Base-by-base conservation (phyloP, 2,888 invertebrate genomes). In the Rambutsinella grinnellia region DNA sequence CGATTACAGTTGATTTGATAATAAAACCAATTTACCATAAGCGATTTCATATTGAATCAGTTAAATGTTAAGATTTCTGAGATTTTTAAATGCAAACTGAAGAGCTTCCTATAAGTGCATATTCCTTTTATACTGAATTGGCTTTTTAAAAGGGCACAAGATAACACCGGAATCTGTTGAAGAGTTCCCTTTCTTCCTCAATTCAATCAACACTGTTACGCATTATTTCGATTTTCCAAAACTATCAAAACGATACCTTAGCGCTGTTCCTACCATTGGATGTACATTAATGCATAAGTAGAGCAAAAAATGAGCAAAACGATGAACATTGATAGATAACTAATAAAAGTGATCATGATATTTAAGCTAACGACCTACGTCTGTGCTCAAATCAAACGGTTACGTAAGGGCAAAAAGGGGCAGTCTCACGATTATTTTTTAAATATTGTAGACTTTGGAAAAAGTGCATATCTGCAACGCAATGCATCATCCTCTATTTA, bases 91-190 rank as follows among this genome's bases (percentile, higher is more conserved):
- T 67, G 8, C 26, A 21, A 46, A 74, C 66, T 74, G 60, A 60
- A 58, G 54, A 26, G 24, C 58, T n/a, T 23, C 51, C 26, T 3
- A n/a, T 6, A 28, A 54, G 21, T 15, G 5, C 46, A 66, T 67
- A 60, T 61, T 17, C 27, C 74, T 74, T 74, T 74, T 74, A 74
- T 74, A 72, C 58, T 63, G 56, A 65, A 58, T 36, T 10, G 24
- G 27, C 21, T 24, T 10, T 24, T 26, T 23, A 58, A 61, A 65
- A 49, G 21, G 15, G 2, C 53, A 2, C n/a, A 28, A 56, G 19
- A 27, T 3, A 13, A 23, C 44, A 27, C 24, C 58, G 23, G 54
- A 44, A 5, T 17, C 36, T 15, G 17, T 13, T 24, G 27, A 51
- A 53, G 46, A 44, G 19, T 10, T 51, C 17, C 21, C 2, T 46